A percentile compares a stretch with the other conserved stretches of the same genome.
These are phyloP conservation scores for Lasioglossum leucozonium DNA, from an alignment of 2,888 invertebrate genomes.

Conservation along the genomic window DNA sequence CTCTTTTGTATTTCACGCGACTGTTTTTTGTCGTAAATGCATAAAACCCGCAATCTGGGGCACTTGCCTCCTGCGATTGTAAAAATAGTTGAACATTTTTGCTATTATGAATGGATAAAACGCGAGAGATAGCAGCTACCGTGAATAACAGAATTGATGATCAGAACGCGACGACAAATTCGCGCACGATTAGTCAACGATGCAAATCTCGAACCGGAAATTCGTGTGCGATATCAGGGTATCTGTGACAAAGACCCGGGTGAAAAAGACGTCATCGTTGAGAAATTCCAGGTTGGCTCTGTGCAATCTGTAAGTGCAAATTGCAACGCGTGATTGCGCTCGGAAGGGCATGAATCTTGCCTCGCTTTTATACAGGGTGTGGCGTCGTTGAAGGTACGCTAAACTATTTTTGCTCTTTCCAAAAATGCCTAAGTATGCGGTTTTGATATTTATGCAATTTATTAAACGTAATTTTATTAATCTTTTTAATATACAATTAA, in stretches of 20 bases:
- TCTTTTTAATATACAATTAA: neutral
- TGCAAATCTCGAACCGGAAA: slow-evolving; percentile 37
- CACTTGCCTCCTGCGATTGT: neutral
- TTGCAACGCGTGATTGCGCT: slow-evolving; percentile 44
- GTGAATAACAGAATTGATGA: neutral
- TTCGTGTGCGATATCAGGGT: slow-evolving; percentile 51
- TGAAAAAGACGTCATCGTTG: slow-evolving; percentile 44
- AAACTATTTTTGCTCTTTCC: neutral
- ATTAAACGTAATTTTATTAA: neutral
- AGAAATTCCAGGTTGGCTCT: slow-evolving; percentile 40
- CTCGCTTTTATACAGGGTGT: neutral
- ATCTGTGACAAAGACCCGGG: slow-evolving; percentile 43
- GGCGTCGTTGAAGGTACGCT: neutral
- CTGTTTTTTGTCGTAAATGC: no score
- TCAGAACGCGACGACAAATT: neutral
- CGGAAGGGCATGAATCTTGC: slow-evolving; percentile 48
- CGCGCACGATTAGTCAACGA: slow-evolving; percentile 27
- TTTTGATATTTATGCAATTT: neutral
- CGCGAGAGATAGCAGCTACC: neutral
- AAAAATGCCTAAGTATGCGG: no score
- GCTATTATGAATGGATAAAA: neutral
- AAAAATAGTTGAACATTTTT: neutral
- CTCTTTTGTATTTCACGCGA: no score
- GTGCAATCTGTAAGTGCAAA: slow-evolving; percentile 60
- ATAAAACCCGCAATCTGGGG: neutral